Evolutionary conservation across 2,113 vertebrate genomes (phyloP).

Genomic region (Petrocephalus zakoni): DNA sequence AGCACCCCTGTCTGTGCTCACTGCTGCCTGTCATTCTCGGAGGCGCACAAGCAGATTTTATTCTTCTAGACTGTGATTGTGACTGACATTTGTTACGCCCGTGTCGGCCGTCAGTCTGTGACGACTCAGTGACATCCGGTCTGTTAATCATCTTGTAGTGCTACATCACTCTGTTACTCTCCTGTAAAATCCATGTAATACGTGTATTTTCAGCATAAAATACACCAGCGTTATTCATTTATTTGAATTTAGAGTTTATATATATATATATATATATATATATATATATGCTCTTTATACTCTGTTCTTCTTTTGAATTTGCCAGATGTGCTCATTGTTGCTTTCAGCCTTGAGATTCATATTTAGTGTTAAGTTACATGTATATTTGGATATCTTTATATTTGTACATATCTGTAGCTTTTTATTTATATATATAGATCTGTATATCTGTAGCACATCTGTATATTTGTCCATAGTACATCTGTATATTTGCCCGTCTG

Average conservation of each 20-base stretch:
- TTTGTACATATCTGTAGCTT: too few species aligned
- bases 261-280: too few species aligned
- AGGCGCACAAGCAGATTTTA: slow-evolving; percentile 48
- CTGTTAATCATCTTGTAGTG: slow-evolving; percentile 62
- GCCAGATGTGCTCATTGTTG: neutral
- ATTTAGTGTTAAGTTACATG: neutral
- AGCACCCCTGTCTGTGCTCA: slow-evolving; percentile 86
- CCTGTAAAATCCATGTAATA: neutral
- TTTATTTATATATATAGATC: too few species aligned
- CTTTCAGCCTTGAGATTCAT: neutral
- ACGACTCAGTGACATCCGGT: slow-evolving; percentile 73
- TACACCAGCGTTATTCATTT: neutral
- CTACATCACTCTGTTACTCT: slow-evolving; percentile 8
- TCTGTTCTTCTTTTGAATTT: neutral
- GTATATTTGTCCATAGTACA: too few species aligned
- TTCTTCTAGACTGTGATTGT: neutral
- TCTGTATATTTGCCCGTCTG: too few species aligned
- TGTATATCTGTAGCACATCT: too few species aligned
- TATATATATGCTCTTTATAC: neutral
- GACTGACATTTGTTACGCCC: slow-evolving; percentile 87
- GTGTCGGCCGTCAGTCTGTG: slow-evolving; percentile 94
- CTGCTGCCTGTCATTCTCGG: slow-evolving; percentile 84
- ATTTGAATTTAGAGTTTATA: neutral
- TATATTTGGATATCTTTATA: too few species aligned
- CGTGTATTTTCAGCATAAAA: neutral